Evolutionary conservation across 92 coral and sea anemone genomes (phyloP), one percentile per base, ranked within the genome.

Genomic region (Bergia sp.): DNA sequence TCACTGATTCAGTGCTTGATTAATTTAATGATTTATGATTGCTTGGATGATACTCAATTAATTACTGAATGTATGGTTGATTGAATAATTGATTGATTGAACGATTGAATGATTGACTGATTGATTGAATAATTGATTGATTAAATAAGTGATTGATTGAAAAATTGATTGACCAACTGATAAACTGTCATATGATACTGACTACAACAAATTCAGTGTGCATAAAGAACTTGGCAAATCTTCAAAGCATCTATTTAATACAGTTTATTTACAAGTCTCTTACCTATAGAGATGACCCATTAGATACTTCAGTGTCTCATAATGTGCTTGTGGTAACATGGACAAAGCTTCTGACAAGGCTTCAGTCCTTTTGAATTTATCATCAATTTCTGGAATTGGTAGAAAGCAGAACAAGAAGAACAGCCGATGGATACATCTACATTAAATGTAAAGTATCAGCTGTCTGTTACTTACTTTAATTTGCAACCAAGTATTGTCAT

Each of bases 201-300:
- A 36, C 21, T 0, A 20, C 18, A 12, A 49, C 42, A 79, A 53
- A 43, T 76, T 5, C 69, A 61, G 69, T 23, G 69, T 61, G 69
- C 69, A 16, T 61, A 61, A 61, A 18, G 6, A 61, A 15, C 29
- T 29, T 29, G 69, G 69, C 69, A 72, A 29, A 7, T 0, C 5
- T 29, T 29, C 29, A 29, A 29, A 72, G 1, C 10, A 72, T 21
- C 8, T 3, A 39, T 37, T 74, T 13, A 37, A 74, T 13, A 5
- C 7, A 37, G 41, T 41, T 74, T 20, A 53, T 39, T 69, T 69
- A 29, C 29, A 29, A 29, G 1, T 13, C 29, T 57, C 91, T 76
- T 81, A 96, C 99, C 96, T 96, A 92, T 92, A 93, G 41, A 96
- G 78, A 90, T 96, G 99, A 40, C 95, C 94, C 92, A 96, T 91